Percentiles rank a stretch among this genome's conserved stretches.
phyloP scores from a whole-genome alignment of 2,797 vertebrate species.

The Microctenopoma lineatum region DNA sequence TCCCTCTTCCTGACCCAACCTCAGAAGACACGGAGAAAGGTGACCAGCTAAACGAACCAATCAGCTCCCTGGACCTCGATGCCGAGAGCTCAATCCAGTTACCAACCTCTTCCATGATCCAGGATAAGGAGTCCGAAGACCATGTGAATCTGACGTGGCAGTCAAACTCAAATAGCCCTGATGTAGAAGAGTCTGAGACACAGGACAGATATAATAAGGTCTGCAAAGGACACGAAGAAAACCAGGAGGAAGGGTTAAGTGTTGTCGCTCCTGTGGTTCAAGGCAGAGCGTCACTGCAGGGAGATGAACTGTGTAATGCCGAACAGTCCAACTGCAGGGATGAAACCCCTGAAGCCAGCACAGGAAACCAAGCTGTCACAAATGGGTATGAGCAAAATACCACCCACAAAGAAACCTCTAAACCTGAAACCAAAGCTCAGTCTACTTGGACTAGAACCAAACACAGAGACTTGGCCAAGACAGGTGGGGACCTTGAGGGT shows the following conservation, averaged over 20 bases:
- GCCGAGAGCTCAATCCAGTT: background rate
- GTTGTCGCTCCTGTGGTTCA: background rate
- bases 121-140: background rate
- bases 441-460: conserved; percentile 33
- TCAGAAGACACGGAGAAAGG: conserved; percentile 5
- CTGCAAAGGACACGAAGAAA: background rate
- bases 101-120: background rate
- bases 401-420: conserved; percentile 10
- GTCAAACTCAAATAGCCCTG: background rate
- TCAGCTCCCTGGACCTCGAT: background rate
- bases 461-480: conserved; percentile 20
- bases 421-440: conserved; percentile 24
- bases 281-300: background rate
- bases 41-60: background rate
- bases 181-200: conserved; percentile 1
- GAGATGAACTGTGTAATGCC: background rate
- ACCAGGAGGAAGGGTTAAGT: background rate
- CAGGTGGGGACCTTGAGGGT: conserved; percentile 38
- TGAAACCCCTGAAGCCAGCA: conserved; percentile 31
- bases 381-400: conserved; percentile 17
- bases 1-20: background rate
- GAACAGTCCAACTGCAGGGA: conserved; percentile 34
- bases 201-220: background rate
- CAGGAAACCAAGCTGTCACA: background rate
- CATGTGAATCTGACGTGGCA: background rate